Base-by-base conservation (phyloP, 2,113 vertebrate species). In the Gasterosteus aculeatus region DNA sequence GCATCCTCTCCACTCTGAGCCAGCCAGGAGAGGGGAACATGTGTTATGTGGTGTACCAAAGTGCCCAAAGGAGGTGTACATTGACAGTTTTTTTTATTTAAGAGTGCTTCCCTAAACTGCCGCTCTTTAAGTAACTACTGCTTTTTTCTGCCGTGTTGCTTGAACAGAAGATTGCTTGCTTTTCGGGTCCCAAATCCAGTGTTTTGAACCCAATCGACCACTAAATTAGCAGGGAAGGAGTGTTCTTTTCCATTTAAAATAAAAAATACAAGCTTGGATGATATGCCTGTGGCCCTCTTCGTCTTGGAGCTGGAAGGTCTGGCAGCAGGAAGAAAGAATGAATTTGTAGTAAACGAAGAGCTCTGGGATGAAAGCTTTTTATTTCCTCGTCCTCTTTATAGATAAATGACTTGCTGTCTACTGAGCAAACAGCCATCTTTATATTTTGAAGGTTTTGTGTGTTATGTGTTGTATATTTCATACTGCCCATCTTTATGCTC, bases 391-490 rank as follows among this genome's bases (percentile, higher is more conserved):
- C 90, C 78, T 90, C 82, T 79, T 85, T 83, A 82, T 69, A 92
- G 94, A 95, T 95, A 91, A 94, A 94, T 89, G 93, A 90, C 84
- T 71, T 7, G 85, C 92, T 93, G 92, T 93, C 92, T 86, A 73
- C 83, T 7, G 22, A 86, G 92, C 90, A 84, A 91, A 93, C 87
- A 94, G 93, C 89, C 81, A 90, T 92, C 91, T 93, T 93, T 91
- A 94, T 94, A 94, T 95, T 94, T 93, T 94, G 93, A 95, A 90
- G 78, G 94, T 95, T 95, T 92, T 76, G 44, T 93, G 91, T 95
- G 94, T 94, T 94, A 94, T 93, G 93, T 78, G 80, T 90, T 94
- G 88, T 93, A 90, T 92, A 91, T 93, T 92, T 94, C 93, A 93
- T 90, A 87, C 35, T 71, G 80, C 87, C 65, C 83, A 61, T 92